Evolutionary conservation across 2,888 invertebrate genomes (phyloP).

Genomic region (Pherbina coryleti): DNA sequence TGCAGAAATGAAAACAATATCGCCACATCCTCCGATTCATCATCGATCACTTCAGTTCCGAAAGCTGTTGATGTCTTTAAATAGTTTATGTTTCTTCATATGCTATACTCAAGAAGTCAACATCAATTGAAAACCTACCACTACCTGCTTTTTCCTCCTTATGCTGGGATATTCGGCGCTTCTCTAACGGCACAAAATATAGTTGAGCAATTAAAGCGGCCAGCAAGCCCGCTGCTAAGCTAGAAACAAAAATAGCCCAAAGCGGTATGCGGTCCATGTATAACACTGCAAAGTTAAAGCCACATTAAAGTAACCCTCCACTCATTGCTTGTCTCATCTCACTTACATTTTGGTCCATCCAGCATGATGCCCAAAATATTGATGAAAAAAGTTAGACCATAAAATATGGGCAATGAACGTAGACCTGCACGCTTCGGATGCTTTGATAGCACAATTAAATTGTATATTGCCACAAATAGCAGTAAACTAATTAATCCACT

Average conservation of each 20-base stretch:
- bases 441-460: slow-evolving; percentile 80
- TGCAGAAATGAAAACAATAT: slow-evolving; percentile 92
- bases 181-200: slow-evolving; percentile 85
- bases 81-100: slow-evolving; percentile 11
- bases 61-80: slow-evolving; percentile 56
- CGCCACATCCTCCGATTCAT: slow-evolving; percentile 67
- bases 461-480: slow-evolving; percentile 84
- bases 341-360: slow-evolving; percentile 91
- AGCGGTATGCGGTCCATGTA: slow-evolving; percentile 89
- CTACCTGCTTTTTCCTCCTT: slow-evolving; percentile 78
- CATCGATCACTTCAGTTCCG: slow-evolving; percentile 51
- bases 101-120: neutral
- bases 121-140: slow-evolving; percentile 35
- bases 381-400: slow-evolving; percentile 90
- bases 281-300: slow-evolving; percentile 76
- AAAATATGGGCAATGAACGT: slow-evolving; percentile 88
- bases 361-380: slow-evolving; percentile 95
- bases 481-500: slow-evolving; percentile 90
- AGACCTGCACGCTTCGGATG: slow-evolving; percentile 88
- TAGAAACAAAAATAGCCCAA: slow-evolving; percentile 82
- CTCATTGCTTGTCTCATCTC: neutral
- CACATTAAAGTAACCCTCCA: neutral
- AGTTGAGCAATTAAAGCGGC: slow-evolving; percentile 81
- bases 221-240: slow-evolving; percentile 74
- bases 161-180: slow-evolving; percentile 73